Percentiles rank a stretch among this genome's conserved stretches.
Conservation (phyloP, 2,113 vertebrate genomes). For the Ochotona curzoniae region DNA sequence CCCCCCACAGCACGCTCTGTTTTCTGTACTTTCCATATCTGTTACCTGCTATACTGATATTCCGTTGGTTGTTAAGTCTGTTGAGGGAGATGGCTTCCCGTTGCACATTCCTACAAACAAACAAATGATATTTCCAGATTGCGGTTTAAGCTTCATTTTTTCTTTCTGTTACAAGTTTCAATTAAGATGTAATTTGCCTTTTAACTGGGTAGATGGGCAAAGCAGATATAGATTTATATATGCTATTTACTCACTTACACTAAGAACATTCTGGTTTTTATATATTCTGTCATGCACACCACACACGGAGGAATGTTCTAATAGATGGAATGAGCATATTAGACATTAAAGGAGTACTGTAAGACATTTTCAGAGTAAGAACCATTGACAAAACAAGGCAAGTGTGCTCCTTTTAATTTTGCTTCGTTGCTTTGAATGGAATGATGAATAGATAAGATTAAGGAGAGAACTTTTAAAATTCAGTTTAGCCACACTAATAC, state of each 20-base stretch:
- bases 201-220: conserved; percentile 80
- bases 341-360: conserved; percentile 6
- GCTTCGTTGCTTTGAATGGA: conserved; percentile 13
- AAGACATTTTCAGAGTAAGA: conserved; percentile 10
- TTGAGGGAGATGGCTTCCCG: conserved; percentile 60
- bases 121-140: conserved; percentile 80
- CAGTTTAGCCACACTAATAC: background rate
- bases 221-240: conserved; percentile 83
- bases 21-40: conserved; percentile 48
- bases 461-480: conserved; percentile 26
- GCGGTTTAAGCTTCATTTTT: conserved; percentile 79
- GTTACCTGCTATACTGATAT: conserved; percentile 48
- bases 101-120: conserved; percentile 70
- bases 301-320: no score
- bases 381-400: conserved; percentile 32
- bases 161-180: conserved; percentile 80
- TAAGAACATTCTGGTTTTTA: conserved; percentile 76
- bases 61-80: conserved; percentile 76
- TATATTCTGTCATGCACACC: conserved; percentile 26
- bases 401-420: background rate
- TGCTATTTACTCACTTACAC: conserved; percentile 80
- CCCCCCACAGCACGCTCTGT: conserved; percentile 8
- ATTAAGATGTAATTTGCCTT: conserved; percentile 84
- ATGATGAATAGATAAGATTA: background rate
- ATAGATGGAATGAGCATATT: no score